Evolutionary conservation across 2,888 invertebrate genomes (phyloP).

Genomic region (Aphodius sticticus): DNA sequence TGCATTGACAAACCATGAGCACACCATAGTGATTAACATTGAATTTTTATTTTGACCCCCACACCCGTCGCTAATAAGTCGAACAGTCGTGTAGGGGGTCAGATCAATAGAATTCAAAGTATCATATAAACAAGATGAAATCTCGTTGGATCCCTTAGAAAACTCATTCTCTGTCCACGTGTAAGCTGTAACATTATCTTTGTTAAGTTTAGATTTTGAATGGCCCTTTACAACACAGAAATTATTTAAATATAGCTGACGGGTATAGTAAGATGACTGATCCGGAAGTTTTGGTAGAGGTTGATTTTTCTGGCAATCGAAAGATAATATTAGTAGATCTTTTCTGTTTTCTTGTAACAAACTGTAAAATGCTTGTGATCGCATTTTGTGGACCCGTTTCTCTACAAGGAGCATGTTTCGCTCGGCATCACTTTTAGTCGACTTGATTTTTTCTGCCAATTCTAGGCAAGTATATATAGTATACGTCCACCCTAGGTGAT

Average conservation of each 20-base stretch:
- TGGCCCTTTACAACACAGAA: constrained; percentile 50
- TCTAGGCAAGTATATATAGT: constrained; percentile 41
- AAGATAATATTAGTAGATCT: constrained; percentile 40
- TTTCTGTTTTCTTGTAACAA: constrained; percentile 25
- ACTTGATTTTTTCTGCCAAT: constrained; percentile 30
- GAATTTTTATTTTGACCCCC: constrained; percentile 12
- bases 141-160: constrained; percentile 21
- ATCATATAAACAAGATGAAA: constrained; percentile 9
- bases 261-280: constrained; percentile 50
- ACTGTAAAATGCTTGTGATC: constrained; percentile 10
- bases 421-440: constrained; percentile 17
- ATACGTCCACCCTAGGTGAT: constrained; percentile 36
- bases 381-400: constrained; percentile 32
- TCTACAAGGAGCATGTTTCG: constrained; percentile 19
- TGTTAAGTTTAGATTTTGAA: constrained; percentile 44
- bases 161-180: constrained; percentile 22
- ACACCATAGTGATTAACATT: background rate
- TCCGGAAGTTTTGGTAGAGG: constrained; percentile 50
- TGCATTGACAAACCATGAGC: constrained; percentile 1
- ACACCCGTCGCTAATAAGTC: constrained; percentile 8
- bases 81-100: background rate
- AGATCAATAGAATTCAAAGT: constrained; percentile 13
- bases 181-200: constrained; percentile 25
- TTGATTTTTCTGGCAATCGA: constrained; percentile 53
- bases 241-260: constrained; percentile 52